phyloP scores from a whole-genome alignment of 2,888 invertebrate genomes.

The Drosophila anceps region DNA sequence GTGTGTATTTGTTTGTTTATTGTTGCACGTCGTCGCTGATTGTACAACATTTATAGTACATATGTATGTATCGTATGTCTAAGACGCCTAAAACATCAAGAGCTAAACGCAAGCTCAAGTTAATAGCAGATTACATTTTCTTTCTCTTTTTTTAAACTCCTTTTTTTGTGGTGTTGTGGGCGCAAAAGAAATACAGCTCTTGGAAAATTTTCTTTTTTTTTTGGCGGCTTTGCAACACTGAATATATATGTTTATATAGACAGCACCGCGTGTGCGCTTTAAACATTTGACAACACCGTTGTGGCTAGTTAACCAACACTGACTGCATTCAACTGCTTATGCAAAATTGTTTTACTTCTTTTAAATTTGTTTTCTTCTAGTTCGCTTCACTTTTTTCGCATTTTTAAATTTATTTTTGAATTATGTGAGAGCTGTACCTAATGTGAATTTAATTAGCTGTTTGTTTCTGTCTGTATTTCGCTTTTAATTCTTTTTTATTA shows the following conservation, averaged over 20 bases:
- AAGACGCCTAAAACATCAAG: constrained; percentile 74
- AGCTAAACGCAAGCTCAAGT: constrained; percentile 65
- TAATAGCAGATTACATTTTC: constrained; percentile 34
- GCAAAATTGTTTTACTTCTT: background rate
- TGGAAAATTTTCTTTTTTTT: constrained; percentile 23
- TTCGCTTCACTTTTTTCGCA: constrained; percentile 5
- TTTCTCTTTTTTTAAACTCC: background rate
- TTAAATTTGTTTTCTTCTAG: background rate
- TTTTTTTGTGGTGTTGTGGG: constrained; percentile 14
- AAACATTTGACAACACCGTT: constrained; percentile 35
- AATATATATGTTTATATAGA: constrained; percentile 15
- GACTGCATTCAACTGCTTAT: constrained; percentile 11
- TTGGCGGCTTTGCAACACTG: constrained; percentile 42
- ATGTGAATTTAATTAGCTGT: constrained; percentile 21
- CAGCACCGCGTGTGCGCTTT: constrained; percentile 9
- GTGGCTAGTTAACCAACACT: constrained; percentile 32
- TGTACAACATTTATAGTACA: constrained; percentile 77
- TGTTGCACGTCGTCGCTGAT: constrained; percentile 81
- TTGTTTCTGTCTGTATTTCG: constrained; percentile 37
- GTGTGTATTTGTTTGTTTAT: constrained; percentile 49
- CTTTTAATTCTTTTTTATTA: constrained; percentile 20
- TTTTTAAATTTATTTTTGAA: background rate
- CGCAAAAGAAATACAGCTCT: constrained; percentile 48
- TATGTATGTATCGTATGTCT: constrained; percentile 65
- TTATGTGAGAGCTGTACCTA: constrained; percentile 22